Evolutionary conservation across 2,113 vertebrate species (phyloP).

Genomic region (Steatornis caripensis): DNA sequence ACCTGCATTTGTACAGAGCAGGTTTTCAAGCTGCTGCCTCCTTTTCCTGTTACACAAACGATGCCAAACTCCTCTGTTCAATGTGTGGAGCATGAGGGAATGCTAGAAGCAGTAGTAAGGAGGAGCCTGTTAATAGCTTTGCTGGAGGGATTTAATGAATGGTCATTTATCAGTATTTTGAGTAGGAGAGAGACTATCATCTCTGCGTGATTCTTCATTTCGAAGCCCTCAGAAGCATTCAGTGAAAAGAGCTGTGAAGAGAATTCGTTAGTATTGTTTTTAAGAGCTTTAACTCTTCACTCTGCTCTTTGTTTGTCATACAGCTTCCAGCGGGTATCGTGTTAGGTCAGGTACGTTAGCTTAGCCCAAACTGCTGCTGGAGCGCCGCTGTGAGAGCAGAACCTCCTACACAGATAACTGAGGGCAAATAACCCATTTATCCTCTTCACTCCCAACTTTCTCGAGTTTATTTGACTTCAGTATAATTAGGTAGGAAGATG

Average conservation of each 20-base stretch:
- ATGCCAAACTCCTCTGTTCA: accelerated
- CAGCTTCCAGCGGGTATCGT: accelerated
- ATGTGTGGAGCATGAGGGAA: neutral
- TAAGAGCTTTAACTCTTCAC: neutral
- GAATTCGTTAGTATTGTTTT: neutral
- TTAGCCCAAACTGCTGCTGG: neutral
- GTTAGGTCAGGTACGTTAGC: neutral
- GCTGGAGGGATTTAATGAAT: neutral
- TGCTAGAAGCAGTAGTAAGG: neutral
- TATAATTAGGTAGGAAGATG: neutral
- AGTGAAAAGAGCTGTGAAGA: neutral
- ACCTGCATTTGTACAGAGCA: accelerated
- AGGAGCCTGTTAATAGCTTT: neutral
- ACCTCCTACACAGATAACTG: neutral
- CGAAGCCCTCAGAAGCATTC: neutral
- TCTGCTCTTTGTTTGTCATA: neutral
- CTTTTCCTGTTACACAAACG: accelerated
- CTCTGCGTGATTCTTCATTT: neutral
- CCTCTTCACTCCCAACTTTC: neutral
- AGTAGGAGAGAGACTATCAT: neutral
- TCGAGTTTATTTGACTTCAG: neutral
- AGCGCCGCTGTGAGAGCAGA: accelerated
- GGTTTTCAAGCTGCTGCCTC: neutral
- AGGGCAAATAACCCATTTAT: neutral
- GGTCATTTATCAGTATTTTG: neutral